phyloP scores from a whole-genome alignment of 2,797 vertebrate genomes.

The Carapus acus region DNA sequence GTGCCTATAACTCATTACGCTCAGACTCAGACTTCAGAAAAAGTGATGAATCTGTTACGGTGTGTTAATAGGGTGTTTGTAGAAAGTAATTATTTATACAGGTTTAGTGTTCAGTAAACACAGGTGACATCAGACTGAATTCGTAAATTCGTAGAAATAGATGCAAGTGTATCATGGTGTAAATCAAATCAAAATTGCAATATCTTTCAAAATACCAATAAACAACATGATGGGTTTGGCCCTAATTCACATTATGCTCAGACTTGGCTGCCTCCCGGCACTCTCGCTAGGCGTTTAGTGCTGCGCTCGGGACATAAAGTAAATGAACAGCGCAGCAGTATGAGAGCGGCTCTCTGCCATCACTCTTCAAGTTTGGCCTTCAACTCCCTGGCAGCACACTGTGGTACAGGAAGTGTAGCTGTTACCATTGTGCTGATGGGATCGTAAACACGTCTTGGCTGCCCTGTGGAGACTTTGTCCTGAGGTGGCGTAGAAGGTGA shows the following conservation, averaged over 20 bases:
- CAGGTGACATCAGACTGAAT: too few relatives aligned
- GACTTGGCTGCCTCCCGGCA: slow-evolving; percentile 48
- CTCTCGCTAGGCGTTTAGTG: slow-evolving; percentile 44
- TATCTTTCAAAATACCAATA: too few relatives aligned
- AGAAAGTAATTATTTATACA: too few relatives aligned
- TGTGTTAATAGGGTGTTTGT: too few relatives aligned
- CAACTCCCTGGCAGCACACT: slow-evolving; percentile 26
- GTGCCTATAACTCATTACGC: too few relatives aligned
- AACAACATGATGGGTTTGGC: too few relatives aligned
- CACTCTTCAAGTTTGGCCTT: slow-evolving; percentile 34
- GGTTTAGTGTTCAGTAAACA: too few relatives aligned
- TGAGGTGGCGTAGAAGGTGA: neutral
- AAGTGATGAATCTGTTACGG: too few relatives aligned
- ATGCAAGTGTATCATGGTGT: too few relatives aligned
- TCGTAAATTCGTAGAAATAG: too few relatives aligned
- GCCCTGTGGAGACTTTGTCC: neutral
- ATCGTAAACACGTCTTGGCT: slow-evolving; percentile 53
- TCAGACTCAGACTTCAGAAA: too few relatives aligned
- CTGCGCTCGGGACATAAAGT: slow-evolving; percentile 49
- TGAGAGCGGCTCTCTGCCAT: slow-evolving; percentile 50
- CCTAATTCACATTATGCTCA: slow-evolving; percentile 28
- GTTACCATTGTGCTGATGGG: slow-evolving; percentile 38
- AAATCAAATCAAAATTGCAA: too few relatives aligned
- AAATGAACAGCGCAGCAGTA: slow-evolving; percentile 45
- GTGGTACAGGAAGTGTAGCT: slow-evolving; percentile 28